Evolutionary conservation across 2,113 vertebrate species (phyloP).

Genomic region (Panthera uncia): DNA sequence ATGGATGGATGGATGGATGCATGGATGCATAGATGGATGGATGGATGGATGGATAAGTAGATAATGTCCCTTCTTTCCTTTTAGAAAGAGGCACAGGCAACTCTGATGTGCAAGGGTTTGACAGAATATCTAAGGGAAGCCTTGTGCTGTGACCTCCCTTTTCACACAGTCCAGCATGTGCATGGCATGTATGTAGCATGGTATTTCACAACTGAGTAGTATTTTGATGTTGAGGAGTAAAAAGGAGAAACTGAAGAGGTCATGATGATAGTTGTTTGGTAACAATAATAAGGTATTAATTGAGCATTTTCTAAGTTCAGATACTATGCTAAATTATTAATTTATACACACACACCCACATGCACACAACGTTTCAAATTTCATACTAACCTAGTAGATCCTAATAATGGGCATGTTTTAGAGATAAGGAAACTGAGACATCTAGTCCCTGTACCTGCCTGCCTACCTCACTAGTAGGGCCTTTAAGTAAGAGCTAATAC

Average conservation of each 20-base stretch:
- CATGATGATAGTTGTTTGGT: not conserved
- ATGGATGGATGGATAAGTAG: not conserved
- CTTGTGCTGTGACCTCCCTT: not conserved
- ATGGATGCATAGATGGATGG: not conserved
- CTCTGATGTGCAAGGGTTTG: not conserved
- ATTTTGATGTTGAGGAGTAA: not conserved
- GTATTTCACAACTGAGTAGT: not conserved
- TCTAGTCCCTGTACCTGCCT: not conserved
- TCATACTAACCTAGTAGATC: not conserved
- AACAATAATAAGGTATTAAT: not conserved
- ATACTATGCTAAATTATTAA: not conserved
- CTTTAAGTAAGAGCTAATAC: not conserved
- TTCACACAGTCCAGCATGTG: fast-evolving
- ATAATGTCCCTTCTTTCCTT: not conserved
- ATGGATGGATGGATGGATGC: not conserved
- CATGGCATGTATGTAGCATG: fast-evolving
- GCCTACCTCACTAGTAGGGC: not conserved
- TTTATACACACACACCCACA: not conserved
- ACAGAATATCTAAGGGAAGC: not conserved
- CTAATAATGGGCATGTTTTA: not conserved
- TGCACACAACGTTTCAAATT: not conserved
- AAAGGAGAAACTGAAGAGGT: not conserved
- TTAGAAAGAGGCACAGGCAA: not conserved
- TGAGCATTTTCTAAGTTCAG: not conserved
- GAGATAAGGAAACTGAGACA: not conserved